Conservation (phyloP, 2,797 vertebrate genomes). For the Macrochelys suwanniensis region DNA sequence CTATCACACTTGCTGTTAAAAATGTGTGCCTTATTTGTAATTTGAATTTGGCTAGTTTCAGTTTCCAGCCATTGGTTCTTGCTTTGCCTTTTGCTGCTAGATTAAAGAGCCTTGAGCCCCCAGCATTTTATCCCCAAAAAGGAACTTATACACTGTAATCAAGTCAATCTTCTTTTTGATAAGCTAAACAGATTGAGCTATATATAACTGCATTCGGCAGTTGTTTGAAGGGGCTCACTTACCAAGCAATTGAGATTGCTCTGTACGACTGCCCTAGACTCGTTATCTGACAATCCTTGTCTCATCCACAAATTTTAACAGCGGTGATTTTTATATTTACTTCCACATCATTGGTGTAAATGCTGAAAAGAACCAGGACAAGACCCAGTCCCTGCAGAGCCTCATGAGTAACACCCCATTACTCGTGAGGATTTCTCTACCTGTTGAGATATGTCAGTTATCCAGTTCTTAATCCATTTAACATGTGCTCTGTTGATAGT, state of each 20-base stretch:
- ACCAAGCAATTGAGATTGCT: neutral
- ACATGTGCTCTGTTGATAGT: neutral
- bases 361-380: neutral
- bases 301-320: neutral
- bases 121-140: neutral
- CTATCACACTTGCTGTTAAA: neutral
- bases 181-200: neutral
- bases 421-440: neutral
- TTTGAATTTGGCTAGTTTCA: neutral
- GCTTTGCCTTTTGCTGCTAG: fast-evolving
- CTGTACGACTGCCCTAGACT: neutral
- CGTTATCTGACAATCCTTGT: neutral
- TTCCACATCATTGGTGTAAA: neutral
- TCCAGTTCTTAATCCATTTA: conserved; percentile 11
- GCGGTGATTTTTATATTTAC: neutral
- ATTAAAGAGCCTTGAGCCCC: neutral
- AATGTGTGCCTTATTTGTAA: neutral
- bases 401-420: neutral
- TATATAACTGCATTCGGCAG: neutral
- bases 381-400: neutral
- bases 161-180: neutral
- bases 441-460: conserved; percentile 20
- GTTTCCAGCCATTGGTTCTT: neutral
- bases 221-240: neutral
- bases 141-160: neutral